phyloP scores from a whole-genome alignment of 2,113 vertebrate genomes.

The Seriola quinqueradiata region DNA sequence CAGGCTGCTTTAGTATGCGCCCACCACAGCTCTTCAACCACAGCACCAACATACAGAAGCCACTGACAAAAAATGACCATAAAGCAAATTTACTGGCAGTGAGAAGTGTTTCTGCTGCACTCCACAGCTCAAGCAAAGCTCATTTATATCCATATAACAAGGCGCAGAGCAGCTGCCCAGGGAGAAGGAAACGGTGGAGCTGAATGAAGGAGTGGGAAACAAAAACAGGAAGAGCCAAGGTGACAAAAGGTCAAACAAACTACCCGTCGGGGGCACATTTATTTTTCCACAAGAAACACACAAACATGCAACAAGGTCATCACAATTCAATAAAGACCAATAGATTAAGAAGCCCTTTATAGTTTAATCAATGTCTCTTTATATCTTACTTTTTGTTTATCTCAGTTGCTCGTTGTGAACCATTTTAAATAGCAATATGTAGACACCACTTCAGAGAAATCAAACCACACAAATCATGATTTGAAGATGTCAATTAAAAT shows the following conservation, averaged over 20 bases:
- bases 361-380: conserved; percentile 78
- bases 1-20: conserved; percentile 5
- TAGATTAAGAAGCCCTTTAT: conserved; percentile 87
- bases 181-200: conserved; percentile 17
- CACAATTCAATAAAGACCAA: conserved; percentile 84
- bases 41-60: conserved; percentile 24
- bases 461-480: conserved; percentile 56
- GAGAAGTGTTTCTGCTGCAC: conserved; percentile 48
- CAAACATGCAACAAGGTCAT: conserved; percentile 88
- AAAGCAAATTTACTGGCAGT: conserved; percentile 62
- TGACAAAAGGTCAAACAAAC: conserved; percentile 76
- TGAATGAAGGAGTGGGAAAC: conserved; percentile 3
- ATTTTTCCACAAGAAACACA: conserved; percentile 86
- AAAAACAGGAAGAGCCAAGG: conserved; percentile 39
- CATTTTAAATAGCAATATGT: conserved; percentile 60
- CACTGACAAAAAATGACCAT: conserved; percentile 57
- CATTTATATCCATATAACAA: conserved; percentile 64
- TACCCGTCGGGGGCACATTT: conserved; percentile 80
- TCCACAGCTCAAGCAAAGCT: conserved; percentile 46
- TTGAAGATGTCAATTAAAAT: conserved; percentile 59
- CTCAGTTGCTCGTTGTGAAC: conserved; percentile 52
- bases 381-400: conserved; percentile 67
- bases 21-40: conserved; percentile 31
- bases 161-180: conserved; percentile 36
- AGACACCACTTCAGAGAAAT: conserved; percentile 55